Evolutionary conservation across 2,797 vertebrate genomes (phyloP), one percentile per base, ranked within the genome.

Genomic region (Sebastes oblongus): DNA sequence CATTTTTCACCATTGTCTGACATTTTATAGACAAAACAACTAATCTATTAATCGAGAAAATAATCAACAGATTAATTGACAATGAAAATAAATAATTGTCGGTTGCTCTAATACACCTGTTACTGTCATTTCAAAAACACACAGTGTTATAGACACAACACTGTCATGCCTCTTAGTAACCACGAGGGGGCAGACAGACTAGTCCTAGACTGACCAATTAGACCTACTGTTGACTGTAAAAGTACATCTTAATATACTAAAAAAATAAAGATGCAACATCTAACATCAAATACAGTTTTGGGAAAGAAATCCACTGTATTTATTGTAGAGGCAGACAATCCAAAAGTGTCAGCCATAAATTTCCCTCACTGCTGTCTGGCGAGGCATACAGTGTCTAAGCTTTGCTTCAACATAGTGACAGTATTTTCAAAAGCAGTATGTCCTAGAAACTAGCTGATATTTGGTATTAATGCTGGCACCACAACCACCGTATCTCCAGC

Each of bases 101-200:
- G 1, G 46, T 52, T 52, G 46, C 18, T 20, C 18, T 20, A 52
- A 22, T 1, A 25, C 27, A 39, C 36, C n/a, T n/a, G 13, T 58
- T 64, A 16, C 13, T 8, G 5, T 36, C 16, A 58, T 67, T 30
- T 14, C 24, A 73, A 72, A n/a, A 58, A 10, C 29, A 27, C 25
- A 62, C 20, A 22, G 39, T 66, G 8, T 18, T 5, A 52, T 2
- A 6, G 8, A 46, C n/a, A 65, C 3, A 10, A 66, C 14, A 66
- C 9, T 20, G 46, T 32, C 30, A 39, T 78, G 62, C 3, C 14
- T 52, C 52, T 68, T 70, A 52, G 34, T 59, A 42, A 39, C 72
- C 84, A 88, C 75, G 4, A 79, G 72, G n/a, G 75, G 60, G 29
- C 75, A 58, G 30, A 75, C 3, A 24, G 66, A 27, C 27, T 22